These are phyloP conservation scores for Delichon dasypus DNA, from an alignment of 2,797 vertebrate species.

Conservation along the genomic window DNA sequence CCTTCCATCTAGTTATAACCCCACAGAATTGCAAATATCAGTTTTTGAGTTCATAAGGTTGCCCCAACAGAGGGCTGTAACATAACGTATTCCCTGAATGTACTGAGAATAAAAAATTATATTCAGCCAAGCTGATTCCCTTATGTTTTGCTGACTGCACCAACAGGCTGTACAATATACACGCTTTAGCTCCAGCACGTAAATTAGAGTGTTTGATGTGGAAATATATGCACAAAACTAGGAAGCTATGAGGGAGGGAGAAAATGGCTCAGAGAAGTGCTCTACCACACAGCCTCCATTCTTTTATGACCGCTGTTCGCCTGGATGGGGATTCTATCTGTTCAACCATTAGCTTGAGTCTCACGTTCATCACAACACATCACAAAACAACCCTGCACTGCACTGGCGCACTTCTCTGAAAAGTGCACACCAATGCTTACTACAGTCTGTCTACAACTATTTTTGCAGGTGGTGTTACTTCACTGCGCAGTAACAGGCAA, in stretches of 20 bases:
- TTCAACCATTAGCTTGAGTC: background rate
- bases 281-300: background rate
- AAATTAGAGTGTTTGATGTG: conserved; percentile 25
- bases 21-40: background rate
- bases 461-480: background rate
- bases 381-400: background rate
- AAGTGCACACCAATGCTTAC: background rate
- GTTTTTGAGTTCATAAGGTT: background rate
- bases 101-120: background rate
- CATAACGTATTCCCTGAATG: background rate
- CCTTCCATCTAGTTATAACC: background rate
- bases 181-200: background rate
- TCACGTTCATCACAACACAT: background rate
- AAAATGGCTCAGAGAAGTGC: background rate
- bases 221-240: conserved; percentile 18
- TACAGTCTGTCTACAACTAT: background rate
- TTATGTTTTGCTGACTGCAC: background rate
- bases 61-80: background rate
- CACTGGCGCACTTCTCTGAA: background rate
- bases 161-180: background rate
- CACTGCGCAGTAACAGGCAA: background rate
- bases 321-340: background rate
- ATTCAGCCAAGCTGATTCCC: background rate
- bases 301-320: background rate
- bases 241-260: conserved; percentile 10